These are phyloP conservation scores for Labeo calbasu DNA, from an alignment of 2,797 vertebrate genomes.

Conservation along the genomic window DNA sequence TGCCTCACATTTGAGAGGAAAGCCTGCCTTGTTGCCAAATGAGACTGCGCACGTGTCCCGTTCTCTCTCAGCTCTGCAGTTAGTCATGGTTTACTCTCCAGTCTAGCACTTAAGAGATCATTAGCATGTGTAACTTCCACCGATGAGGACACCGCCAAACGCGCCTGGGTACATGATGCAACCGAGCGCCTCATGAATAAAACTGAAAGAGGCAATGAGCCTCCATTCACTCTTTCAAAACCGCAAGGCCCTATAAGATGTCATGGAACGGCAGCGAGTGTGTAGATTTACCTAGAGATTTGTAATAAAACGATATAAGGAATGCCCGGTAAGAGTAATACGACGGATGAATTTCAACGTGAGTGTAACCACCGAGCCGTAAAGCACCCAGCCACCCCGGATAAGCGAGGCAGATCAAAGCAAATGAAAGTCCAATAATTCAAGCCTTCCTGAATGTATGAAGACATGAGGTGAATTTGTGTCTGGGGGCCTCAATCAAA, in stretches of 20 bases:
- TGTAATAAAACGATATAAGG: background rate
- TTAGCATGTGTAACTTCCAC: conserved; percentile 67
- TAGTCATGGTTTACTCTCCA: conserved; percentile 67
- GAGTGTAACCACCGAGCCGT: too few species aligned
- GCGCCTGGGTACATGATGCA: conserved; percentile 59
- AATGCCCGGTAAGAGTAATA: conserved; percentile 2
- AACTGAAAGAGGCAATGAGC: conserved; percentile 42
- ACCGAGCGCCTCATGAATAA: conserved; percentile 55
- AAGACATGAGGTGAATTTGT: conserved; percentile 41
- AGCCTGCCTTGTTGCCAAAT: conserved; percentile 58
- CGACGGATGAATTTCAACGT: conserved; percentile 3
- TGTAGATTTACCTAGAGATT: conserved; percentile 21
- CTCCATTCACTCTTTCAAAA: conserved; percentile 48
- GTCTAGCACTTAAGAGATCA: conserved; percentile 66
- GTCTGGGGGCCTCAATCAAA: conserved; percentile 51
- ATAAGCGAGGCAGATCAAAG: conserved; percentile 5
- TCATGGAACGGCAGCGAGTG: background rate
- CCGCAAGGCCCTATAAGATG: conserved; percentile 19
- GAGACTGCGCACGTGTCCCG: conserved; percentile 58
- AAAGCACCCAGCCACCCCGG: background rate
- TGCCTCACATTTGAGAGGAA: conserved; percentile 61
- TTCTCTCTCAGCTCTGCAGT: conserved; percentile 59
- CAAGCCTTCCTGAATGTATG: conserved; percentile 29
- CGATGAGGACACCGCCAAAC: conserved; percentile 62
- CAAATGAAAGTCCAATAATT: conserved; percentile 33